These are phyloP conservation scores for Rhabdomys pumilio DNA, from an alignment of 2,797 vertebrate genomes.

Conservation along the genomic window DNA sequence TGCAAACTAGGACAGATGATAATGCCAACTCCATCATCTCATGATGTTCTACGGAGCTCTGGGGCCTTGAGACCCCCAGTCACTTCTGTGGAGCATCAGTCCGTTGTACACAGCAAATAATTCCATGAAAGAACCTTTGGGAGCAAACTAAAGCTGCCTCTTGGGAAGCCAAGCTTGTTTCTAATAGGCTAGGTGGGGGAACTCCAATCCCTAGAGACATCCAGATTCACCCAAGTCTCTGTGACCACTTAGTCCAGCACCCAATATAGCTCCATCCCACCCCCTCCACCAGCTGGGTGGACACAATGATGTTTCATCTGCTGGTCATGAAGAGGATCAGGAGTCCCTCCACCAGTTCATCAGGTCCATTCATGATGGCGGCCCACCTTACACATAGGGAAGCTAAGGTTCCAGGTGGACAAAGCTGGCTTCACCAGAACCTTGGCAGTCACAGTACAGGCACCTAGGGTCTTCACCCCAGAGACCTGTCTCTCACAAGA, in stretches of 20 bases:
- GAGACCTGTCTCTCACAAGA: no score
- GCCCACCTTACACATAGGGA: background rate
- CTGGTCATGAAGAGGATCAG: background rate
- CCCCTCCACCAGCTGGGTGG: background rate
- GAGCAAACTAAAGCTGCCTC: background rate
- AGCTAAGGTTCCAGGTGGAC: background rate
- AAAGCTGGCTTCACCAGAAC: background rate
- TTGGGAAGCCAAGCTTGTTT: background rate
- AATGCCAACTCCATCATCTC: background rate
- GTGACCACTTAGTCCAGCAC: background rate
- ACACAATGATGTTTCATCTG: background rate
- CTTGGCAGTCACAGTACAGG: rapidly evolving
- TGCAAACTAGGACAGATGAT: background rate
- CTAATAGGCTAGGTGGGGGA: background rate
- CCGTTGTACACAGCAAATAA: background rate
- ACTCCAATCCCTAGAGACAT: background rate
- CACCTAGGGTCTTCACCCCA: no score
- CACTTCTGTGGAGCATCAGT: no score
- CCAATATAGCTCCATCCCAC: no score
- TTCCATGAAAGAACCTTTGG: background rate
- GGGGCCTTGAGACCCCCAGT: background rate
- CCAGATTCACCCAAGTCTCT: background rate
- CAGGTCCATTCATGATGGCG: background rate
- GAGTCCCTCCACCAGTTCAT: background rate
- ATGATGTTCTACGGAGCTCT: background rate